Evolutionary conservation across 1,140 invertebrate genomes (phyloP).

Genomic region (Yoshiicerus persimilis): DNA sequence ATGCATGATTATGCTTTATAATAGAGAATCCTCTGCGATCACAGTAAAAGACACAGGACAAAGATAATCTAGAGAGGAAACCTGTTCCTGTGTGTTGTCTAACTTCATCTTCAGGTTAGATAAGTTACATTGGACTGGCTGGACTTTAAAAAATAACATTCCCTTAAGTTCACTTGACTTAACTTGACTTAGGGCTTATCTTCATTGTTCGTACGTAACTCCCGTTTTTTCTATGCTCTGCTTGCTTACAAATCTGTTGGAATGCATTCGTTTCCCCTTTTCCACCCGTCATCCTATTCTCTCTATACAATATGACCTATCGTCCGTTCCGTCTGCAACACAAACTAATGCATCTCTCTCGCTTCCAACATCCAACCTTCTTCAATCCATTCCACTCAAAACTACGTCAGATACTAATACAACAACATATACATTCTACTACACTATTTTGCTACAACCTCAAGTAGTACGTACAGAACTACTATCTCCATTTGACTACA

Average conservation of each 20-base stretch:
- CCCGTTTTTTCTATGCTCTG: conserved; percentile 12
- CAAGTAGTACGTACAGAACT: too few relatives aligned
- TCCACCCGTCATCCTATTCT: conserved; percentile 20
- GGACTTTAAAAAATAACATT: neutral
- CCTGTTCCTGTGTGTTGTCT: neutral
- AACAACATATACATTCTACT: neutral
- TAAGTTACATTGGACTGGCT: neutral
- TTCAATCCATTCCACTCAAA: neutral
- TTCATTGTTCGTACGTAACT: neutral
- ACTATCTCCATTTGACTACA: neutral
- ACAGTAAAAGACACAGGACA: neutral
- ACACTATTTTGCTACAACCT: too few relatives aligned
- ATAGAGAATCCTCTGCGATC: neutral
- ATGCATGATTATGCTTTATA: neutral
- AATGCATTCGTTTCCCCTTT: conserved; percentile 6
- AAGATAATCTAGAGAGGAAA: neutral
- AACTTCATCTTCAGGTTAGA: neutral
- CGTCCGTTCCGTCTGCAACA: neutral
- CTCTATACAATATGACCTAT: neutral
- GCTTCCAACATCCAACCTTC: neutral
- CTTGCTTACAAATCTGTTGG: conserved; percentile 9
- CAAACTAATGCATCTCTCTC: neutral
- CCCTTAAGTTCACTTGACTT: neutral
- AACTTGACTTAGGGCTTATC: neutral
- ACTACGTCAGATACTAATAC: neutral